These are phyloP conservation scores for Motacilla tschutschensis DNA, from an alignment of 2,113 vertebrate genomes.

Conservation along the genomic window DNA sequence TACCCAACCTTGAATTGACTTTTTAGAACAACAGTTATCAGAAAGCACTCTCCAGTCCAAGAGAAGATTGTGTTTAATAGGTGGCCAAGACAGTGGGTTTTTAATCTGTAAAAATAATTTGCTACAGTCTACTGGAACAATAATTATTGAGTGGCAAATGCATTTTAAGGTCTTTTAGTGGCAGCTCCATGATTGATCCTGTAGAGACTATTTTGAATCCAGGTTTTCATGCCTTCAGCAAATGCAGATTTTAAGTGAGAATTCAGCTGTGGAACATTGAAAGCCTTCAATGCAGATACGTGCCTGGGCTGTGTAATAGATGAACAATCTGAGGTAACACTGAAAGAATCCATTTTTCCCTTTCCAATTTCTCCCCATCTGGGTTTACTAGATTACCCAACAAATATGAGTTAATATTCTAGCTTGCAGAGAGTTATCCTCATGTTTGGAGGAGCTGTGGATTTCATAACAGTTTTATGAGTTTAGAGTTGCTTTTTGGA, in stretches of 20 bases:
- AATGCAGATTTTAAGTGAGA: background rate
- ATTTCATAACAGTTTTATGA: slow-evolving; percentile 42
- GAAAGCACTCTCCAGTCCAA: background rate
- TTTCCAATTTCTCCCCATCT: background rate
- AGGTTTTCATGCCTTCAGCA: background rate
- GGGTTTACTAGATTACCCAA: slow-evolving; percentile 46
- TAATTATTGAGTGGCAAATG: background rate
- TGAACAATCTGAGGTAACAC: background rate
- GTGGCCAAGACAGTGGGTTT: background rate
- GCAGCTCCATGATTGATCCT: background rate
- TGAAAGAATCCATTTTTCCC: background rate
- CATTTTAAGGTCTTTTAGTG: background rate
- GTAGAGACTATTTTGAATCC: background rate
- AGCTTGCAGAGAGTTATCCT: background rate
- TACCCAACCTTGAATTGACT: background rate
- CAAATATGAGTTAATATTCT: background rate
- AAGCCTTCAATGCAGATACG: background rate
- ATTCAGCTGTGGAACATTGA: background rate
- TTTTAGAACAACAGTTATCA: background rate
- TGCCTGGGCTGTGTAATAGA: background rate
- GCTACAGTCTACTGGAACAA: background rate
- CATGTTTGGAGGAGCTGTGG: background rate
- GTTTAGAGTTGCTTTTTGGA: slow-evolving; percentile 29
- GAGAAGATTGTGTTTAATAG: background rate
- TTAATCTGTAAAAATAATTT: background rate